Evolutionary conservation across 2,888 invertebrate species (phyloP), one percentile per base, ranked within the genome.

Genomic region (Pammene aurita): DNA sequence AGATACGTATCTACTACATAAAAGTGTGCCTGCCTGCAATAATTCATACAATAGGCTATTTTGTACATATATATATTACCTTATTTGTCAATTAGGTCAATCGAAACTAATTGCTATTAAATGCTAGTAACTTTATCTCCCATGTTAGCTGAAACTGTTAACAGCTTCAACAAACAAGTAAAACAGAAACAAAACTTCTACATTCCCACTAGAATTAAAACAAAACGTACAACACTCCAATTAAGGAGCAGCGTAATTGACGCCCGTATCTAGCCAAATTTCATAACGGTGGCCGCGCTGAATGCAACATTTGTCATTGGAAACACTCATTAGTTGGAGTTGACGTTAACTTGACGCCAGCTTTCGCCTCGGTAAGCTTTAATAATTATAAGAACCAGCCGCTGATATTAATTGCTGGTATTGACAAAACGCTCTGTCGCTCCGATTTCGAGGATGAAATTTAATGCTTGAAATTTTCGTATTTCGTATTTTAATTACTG

Each of bases 301-400:
- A 87, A 86, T 83, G 81, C 84, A 82, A 84, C 89, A 90, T 91
- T 90, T 90, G 89, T 91, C 90, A 90, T 87, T 81, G 80, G 80
- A 80, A 88, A 82, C 82, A 84, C 84, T 90, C 90, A 90, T 92
- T 92, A 89, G 90, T 87, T 84, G 80, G 81, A 86, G 86, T 81
- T 89, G 90, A 91, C 90, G 88, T 89, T 85, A 89, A 90, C 90
- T 90, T 88, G 90, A 91, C 85, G 83, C 85, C 80, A 77, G 81
- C 84, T 83, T 81, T 84, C 83, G 84, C 77, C 77, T 85, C 80
- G 78, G 84, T 84, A 83, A 88, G 90, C 87, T 89, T 87, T 87
- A 86, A 90, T 90, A 87, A 90, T 89, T 89, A 86, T 86, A 86
- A 88, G 86, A 85, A 84, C 84, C 80, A 84, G 81, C 80, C 78